A percentile compares a stretch with the other conserved stretches of the same genome.
Evolutionary conservation across 2,113 vertebrate species (phyloP).

Genomic region (Garra rufa): DNA sequence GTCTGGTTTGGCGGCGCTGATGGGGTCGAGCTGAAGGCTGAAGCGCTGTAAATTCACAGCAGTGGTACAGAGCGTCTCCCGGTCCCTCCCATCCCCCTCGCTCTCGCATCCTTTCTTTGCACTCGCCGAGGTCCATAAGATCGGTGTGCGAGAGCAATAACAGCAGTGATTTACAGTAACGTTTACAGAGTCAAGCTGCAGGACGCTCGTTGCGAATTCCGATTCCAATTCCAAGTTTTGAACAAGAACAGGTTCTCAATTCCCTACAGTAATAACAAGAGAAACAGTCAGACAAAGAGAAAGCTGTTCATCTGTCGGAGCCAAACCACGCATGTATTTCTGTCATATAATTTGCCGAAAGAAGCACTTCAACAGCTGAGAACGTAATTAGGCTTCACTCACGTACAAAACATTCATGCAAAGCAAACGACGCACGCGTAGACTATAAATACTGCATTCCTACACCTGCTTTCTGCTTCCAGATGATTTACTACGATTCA

Average conservation of each 20-base stretch:
- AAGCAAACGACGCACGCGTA: neutral
- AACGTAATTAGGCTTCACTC: neutral
- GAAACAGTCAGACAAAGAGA: slow-evolving; percentile 19
- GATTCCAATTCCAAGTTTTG: neutral
- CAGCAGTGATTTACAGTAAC: neutral
- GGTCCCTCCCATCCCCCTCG: neutral
- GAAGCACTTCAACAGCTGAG: neutral
- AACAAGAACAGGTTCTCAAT: neutral
- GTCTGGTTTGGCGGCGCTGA: neutral
- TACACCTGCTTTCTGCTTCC: neutral
- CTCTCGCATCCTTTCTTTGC: neutral
- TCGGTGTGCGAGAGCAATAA: neutral
- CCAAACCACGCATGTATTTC: neutral
- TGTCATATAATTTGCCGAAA: slow-evolving; percentile 1
- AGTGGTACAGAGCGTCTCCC: neutral
- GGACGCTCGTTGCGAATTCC: neutral
- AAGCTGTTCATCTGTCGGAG: neutral
- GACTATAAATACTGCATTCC: slow-evolving; percentile 8
- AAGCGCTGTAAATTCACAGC: slow-evolving; percentile 8
- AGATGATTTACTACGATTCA: neutral
- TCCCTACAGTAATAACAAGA: neutral
- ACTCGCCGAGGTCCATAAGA: slow-evolving; percentile 4
- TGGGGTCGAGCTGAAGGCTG: slow-evolving; percentile 6
- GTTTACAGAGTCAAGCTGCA: neutral
- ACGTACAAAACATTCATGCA: slow-evolving; percentile 10